These are phyloP conservation scores for Melanotaenia trifasciata DNA, from an alignment of 2,797 vertebrate genomes.

Conservation along the genomic window DNA sequence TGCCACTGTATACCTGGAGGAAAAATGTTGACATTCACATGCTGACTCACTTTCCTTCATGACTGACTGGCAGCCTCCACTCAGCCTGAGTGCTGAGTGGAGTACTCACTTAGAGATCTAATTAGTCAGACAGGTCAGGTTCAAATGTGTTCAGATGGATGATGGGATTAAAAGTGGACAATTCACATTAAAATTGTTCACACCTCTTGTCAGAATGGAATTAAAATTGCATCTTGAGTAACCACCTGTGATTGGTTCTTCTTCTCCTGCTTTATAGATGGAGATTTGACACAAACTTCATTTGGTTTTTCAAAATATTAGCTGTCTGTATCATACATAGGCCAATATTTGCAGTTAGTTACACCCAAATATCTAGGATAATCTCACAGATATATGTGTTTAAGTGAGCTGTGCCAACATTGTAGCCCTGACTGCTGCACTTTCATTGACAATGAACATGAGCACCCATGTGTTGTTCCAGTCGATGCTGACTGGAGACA, in stretches of 20 bases:
- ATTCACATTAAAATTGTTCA: not conserved
- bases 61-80: slow-evolving; percentile 40
- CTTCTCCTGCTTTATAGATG: not conserved
- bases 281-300: not conserved
- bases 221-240: not conserved
- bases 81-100: slow-evolving; percentile 8
- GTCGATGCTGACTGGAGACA: not conserved
- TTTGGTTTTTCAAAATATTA: not conserved
- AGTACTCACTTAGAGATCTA: slow-evolving; percentile 19
- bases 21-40: slow-evolving; percentile 32
- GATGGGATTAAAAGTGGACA: not conserved
- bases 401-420: not conserved
- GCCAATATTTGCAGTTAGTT: not conserved
- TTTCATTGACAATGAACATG: no score
- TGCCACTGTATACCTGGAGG: slow-evolving; percentile 45
- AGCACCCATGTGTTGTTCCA: not conserved
- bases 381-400: not conserved
- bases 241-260: not conserved
- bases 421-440: no score
- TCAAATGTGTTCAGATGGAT: not conserved
- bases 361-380: not conserved
- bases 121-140: not conserved
- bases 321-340: not conserved
- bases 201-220: not conserved
- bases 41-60: slow-evolving; percentile 63